Evolutionary conservation across 2,113 vertebrate species (phyloP), one percentile per base, ranked within the genome.

Genomic region (Hucho hucho): DNA sequence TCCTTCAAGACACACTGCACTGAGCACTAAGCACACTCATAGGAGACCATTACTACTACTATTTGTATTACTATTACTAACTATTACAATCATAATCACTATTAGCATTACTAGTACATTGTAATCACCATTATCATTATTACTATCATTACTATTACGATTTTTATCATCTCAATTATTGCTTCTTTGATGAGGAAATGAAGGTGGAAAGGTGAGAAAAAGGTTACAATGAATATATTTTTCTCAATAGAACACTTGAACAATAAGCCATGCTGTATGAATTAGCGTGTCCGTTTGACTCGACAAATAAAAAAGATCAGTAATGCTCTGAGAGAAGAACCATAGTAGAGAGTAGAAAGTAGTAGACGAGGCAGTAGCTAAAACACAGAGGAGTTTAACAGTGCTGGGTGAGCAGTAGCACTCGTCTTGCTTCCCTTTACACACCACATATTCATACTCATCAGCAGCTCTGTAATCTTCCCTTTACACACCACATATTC

Each of bases 331-430:
- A 64, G 53, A 13, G 58, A 63, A 53, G 74, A 76, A 74, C 74
- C 72, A 84, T 43, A 68, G 14, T 0, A 22, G 58, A 61, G 67
- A 6, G 29, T 12, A 4, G 66, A 59, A 43, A 32, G 66, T 43
- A 18, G 11, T 1, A 14, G 47, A 49, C 2, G 47, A 29, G 22
- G 1, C 20, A 59, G n/a, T 16, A 13, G 32, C 16, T 63, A 37
- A 64, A 70, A 70, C n/a, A 65, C 61, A 65, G 11, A 37, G 53
- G 16, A 18, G 43, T 74, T 49, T 56, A 64, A 79, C 73, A 80
- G 63, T 24, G 69, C 78, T 65, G 82, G 82, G 75, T 78, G 20
- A 61, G 71, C 72, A 70, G 49, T 53, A 53, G 49, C 49, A 53
- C 49, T 66, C 83, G 64, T 18, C 24, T 9, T 11, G 14, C 32